phyloP scores from a whole-genome alignment of 2,113 vertebrate species.

The Nesogale talazaci region DNA sequence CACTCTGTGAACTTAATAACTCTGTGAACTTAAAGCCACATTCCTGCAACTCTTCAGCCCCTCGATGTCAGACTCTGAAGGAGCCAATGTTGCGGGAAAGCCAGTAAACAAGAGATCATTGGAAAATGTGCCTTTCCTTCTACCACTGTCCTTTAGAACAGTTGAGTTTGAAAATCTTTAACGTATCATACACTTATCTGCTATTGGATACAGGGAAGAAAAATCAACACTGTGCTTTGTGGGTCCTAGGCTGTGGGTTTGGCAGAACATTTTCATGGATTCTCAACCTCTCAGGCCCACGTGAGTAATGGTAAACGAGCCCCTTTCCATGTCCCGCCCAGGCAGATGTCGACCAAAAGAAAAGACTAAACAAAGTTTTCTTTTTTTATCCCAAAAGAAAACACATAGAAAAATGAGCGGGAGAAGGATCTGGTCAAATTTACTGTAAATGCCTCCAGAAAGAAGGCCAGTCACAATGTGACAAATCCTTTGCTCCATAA shows the following conservation, averaged over 20 bases:
- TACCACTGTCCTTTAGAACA: neutral
- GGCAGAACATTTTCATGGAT: constrained; percentile 15
- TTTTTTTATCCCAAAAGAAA: constrained; percentile 77
- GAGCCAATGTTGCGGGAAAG: accelerated
- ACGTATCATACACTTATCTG: constrained; percentile 23
- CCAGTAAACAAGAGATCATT: constrained; percentile 46
- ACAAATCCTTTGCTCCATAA: constrained; percentile 22
- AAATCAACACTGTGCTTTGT: neutral
- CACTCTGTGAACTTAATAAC: too few species aligned
- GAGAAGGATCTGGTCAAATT: constrained; percentile 63
- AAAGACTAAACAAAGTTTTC: constrained; percentile 81
- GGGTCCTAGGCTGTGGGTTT: constrained; percentile 51
- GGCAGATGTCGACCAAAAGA: constrained; percentile 55
- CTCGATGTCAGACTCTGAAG: constrained; percentile 49
- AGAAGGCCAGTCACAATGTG: neutral
- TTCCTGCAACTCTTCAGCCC: constrained; percentile 36
- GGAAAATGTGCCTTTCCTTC: constrained; percentile 33
- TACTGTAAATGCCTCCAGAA: constrained; percentile 64
- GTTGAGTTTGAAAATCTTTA: constrained; percentile 45
- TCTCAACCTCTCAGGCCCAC: constrained; percentile 27
- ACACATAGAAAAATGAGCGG: constrained; percentile 71
- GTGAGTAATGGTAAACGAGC: constrained; percentile 68
- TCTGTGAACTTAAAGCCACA: constrained; percentile 46
- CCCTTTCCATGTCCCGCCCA: constrained; percentile 65
- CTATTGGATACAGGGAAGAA: neutral